Evolutionary conservation across 2,797 vertebrate species (phyloP).

Genomic region (Oreochromis mossambicus): DNA sequence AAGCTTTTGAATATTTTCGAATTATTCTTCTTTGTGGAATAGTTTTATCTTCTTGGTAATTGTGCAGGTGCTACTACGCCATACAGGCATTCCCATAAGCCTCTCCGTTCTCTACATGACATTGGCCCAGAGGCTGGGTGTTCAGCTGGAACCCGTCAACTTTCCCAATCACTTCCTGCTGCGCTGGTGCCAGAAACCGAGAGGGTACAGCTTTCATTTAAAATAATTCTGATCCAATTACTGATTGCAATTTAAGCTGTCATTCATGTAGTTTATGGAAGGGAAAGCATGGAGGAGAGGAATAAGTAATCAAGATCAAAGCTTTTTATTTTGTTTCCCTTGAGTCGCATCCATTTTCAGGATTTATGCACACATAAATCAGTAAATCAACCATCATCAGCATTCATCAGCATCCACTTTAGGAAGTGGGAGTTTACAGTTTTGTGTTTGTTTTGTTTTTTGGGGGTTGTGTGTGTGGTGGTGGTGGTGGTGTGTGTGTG

Average conservation of each 20-base stretch:
- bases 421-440: neutral
- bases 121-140: conserved; percentile 85
- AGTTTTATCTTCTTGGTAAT: neutral
- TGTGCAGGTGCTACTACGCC: conserved; percentile 86
- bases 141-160: conserved; percentile 92
- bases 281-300: neutral
- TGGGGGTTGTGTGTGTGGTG: too few relatives aligned
- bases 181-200: conserved; percentile 89
- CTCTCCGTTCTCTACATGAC: conserved; percentile 95
- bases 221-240: neutral
- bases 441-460: too few relatives aligned
- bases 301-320: neutral
- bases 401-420: neutral
- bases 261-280: neutral
- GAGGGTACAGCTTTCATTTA: conserved; percentile 71
- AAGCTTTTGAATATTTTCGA: neutral
- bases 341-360: neutral
- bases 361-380: neutral
- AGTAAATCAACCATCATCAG: neutral
- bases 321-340: neutral
- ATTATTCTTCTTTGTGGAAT: neutral
- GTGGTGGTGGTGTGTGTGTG: too few relatives aligned
- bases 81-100: conserved; percentile 95
- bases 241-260: neutral
- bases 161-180: conserved; percentile 97